Conservation (phyloP, 2,888 invertebrate genomes). For the Campoplex capitator region DNA sequence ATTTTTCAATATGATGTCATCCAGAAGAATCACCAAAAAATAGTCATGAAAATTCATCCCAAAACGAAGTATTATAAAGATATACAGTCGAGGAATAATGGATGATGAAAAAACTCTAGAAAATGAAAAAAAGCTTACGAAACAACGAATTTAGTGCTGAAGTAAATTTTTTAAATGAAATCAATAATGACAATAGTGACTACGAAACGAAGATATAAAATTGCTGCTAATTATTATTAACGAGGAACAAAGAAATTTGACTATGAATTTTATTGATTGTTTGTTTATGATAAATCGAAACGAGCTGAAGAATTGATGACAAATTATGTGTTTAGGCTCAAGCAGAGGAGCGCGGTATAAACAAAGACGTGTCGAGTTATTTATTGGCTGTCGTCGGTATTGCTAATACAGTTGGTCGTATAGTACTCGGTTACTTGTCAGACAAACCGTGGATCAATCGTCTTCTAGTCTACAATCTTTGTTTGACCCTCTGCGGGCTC, state of each 20-base stretch:
- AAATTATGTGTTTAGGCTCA: slow-evolving; percentile 85
- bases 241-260: no score
- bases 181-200: no score
- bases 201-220: no score
- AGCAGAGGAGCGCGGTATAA: slow-evolving; percentile 86
- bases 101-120: no score
- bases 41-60: background rate
- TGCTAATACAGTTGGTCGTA: slow-evolving; percentile 95
- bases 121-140: no score
- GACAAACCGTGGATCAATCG: slow-evolving; percentile 97
- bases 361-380: slow-evolving; percentile 88
- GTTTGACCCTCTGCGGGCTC: slow-evolving; percentile 94
- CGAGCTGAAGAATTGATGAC: background rate
- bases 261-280: no score
- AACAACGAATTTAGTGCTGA: no score
- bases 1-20: background rate
- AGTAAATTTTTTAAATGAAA: no score
- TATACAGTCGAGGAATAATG: no score
- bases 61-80: background rate
- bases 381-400: slow-evolving; percentile 93
- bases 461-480: slow-evolving; percentile 94
- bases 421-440: slow-evolving; percentile 93
- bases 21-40: background rate
- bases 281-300: background rate
- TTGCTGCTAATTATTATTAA: no score